A percentile compares a stretch with the other conserved stretches of the same genome.
Evolutionary conservation across 2,797 vertebrate genomes (phyloP).

Genomic region (Onychomys arenicola): DNA sequence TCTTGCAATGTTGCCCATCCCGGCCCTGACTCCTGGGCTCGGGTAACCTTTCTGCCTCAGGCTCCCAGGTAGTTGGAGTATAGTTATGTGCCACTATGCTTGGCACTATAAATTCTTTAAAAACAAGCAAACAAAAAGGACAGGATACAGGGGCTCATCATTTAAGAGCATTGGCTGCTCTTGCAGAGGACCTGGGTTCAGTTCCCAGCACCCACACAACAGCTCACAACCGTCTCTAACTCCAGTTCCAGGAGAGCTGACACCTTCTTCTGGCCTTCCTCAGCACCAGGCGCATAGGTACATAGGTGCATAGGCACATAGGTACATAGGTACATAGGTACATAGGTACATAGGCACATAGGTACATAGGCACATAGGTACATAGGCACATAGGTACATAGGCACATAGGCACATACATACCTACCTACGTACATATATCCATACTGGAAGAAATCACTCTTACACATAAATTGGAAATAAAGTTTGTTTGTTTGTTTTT

Average conservation of each 20-base stretch:
- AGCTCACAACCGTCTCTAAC: not conserved
- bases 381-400: no score
- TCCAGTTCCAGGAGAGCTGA: not conserved
- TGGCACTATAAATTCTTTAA: not conserved
- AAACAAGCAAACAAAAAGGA: not conserved
- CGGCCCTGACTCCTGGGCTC: not conserved
- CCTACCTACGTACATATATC: no score
- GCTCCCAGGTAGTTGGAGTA: not conserved
- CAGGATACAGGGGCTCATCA: not conserved
- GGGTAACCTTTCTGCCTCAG: not conserved
- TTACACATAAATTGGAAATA: not conserved
- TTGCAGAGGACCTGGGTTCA: not conserved
- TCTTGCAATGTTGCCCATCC: not conserved
- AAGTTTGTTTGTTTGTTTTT: no score
- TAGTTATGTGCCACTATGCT: not conserved
- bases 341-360: no score
- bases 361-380: no score
- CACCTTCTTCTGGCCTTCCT: not conserved
- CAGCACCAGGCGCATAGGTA: no score
- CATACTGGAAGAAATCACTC: not conserved
- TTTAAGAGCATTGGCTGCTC: not conserved
- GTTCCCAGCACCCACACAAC: no score
- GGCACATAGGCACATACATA: no score
- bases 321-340: no score
- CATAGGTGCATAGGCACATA: no score